Percentiles rank a stretch among this genome's conserved stretches.
Conservation (phyloP, 2,888 invertebrate species). For the Pollenia labialis region DNA sequence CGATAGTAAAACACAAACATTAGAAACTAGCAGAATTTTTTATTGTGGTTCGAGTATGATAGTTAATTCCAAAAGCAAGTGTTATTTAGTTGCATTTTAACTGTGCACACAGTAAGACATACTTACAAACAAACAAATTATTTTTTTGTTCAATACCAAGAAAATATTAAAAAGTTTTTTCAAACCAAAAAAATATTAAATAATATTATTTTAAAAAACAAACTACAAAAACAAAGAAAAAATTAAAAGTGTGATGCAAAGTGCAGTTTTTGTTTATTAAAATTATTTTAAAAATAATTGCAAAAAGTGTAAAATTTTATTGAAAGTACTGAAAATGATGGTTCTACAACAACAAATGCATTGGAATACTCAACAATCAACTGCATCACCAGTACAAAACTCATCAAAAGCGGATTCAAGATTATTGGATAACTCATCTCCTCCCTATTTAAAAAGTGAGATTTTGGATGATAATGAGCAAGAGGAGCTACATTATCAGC, state of each 20-base stretch:
- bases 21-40: constrained; percentile 60
- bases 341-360: constrained; percentile 80
- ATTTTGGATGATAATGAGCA: constrained; percentile 53
- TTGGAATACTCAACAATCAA: constrained; percentile 76
- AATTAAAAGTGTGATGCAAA: too few species aligned
- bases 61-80: constrained; percentile 68
- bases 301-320: constrained; percentile 21
- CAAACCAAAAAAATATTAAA: too few species aligned
- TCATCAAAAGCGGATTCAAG: constrained; percentile 74
- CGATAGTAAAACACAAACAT: constrained; percentile 65
- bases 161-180: background rate
- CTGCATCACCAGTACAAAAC: constrained; percentile 55
- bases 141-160: constrained; percentile 3
- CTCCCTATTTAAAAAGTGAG: constrained; percentile 65
- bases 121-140: constrained; percentile 37
- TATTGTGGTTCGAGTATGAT: constrained; percentile 68
- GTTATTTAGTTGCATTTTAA: constrained; percentile 79
- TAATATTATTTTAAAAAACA: too few species aligned
- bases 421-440: constrained; percentile 68
- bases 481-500: constrained; percentile 25
- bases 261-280: too few species aligned
- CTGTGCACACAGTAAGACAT: constrained; percentile 77
- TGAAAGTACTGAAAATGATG: constrained; percentile 75
- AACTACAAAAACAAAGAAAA: too few species aligned
- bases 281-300: too few species aligned